Conservation (phyloP, 2,797 vertebrate genomes). For the Botia kubotai region DNA sequence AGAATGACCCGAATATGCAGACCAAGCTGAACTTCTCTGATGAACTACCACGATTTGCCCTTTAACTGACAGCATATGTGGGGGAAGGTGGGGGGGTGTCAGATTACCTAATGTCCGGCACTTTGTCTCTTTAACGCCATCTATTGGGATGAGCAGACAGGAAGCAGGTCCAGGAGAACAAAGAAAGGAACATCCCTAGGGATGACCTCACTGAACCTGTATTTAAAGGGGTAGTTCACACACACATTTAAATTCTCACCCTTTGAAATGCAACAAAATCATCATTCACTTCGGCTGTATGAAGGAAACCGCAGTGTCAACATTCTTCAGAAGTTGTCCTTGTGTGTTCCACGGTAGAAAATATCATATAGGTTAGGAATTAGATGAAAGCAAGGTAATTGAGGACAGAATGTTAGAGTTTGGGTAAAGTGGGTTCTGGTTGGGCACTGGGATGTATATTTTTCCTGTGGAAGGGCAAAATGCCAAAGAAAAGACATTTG, state of each 20-base stretch:
- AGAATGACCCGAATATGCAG: too few species aligned
- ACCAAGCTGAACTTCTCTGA: too few species aligned
- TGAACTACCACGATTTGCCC: too few species aligned
- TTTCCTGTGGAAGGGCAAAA: slow-evolving; percentile 14
- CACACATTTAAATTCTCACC: too few species aligned
- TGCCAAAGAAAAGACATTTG: slow-evolving; percentile 9
- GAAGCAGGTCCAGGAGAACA: slow-evolving; percentile 41
- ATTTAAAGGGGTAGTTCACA: too few species aligned
- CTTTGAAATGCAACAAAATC: too few species aligned
- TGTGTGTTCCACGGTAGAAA: too few species aligned
- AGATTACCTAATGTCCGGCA: slow-evolving; percentile 7
- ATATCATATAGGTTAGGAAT: not conserved
- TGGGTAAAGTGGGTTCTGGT: slow-evolving; percentile 1
- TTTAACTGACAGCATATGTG: too few species aligned
- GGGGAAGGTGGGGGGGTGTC: not conserved
- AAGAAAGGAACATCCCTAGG: slow-evolving; percentile 16
- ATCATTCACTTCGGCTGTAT: too few species aligned
- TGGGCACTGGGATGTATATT: slow-evolving; percentile 27
- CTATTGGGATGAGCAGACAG: slow-evolving; percentile 59
- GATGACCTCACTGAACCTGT: slow-evolving; percentile 15
- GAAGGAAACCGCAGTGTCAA: too few species aligned
- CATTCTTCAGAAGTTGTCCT: too few species aligned
- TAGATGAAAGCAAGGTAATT: not conserved
- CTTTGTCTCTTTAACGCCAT: slow-evolving; percentile 62
- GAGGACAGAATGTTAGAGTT: not conserved